These are phyloP conservation scores for Drosophila bunnanda DNA, from an alignment of 2,888 invertebrate genomes.

Conservation along the genomic window DNA sequence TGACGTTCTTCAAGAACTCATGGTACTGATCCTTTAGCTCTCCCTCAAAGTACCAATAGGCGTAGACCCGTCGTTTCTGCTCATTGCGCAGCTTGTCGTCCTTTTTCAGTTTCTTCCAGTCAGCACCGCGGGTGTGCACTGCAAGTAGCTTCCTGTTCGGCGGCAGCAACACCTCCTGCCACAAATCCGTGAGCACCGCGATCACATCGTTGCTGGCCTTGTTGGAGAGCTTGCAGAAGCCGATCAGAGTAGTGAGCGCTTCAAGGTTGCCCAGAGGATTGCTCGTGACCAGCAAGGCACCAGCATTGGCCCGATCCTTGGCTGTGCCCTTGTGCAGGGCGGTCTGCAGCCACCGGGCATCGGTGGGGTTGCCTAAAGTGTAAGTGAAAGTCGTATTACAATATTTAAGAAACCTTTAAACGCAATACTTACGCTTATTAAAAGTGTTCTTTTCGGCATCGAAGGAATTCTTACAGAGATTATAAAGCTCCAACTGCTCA, in stretches of 20 bases:
- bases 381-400: too few species aligned
- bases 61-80: slow-evolving; percentile 88
- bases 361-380: slow-evolving; percentile 82
- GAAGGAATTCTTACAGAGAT: slow-evolving; percentile 80
- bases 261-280: slow-evolving; percentile 84
- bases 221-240: slow-evolving; percentile 83
- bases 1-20: slow-evolving; percentile 83
- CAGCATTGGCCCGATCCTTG: slow-evolving; percentile 84
- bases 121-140: slow-evolving; percentile 81
- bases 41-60: slow-evolving; percentile 95
- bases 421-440: slow-evolving; percentile 74
- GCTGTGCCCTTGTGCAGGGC: slow-evolving; percentile 84
- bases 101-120: slow-evolving; percentile 83
- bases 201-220: slow-evolving; percentile 83
- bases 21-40: slow-evolving; percentile 91
- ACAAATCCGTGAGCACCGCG: slow-evolving; percentile 80
- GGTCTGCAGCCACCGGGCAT: slow-evolving; percentile 84
- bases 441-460: slow-evolving; percentile 77
- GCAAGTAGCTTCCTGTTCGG: slow-evolving; percentile 82
- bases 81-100: slow-evolving; percentile 85
- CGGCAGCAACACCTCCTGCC: slow-evolving; percentile 83
- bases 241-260: slow-evolving; percentile 81
- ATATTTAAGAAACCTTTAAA: background rate
- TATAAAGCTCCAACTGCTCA: slow-evolving; percentile 82
- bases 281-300: slow-evolving; percentile 83